phyloP scores from a whole-genome alignment of 1,140 invertebrate genomes.

The Tribolium madens region DNA sequence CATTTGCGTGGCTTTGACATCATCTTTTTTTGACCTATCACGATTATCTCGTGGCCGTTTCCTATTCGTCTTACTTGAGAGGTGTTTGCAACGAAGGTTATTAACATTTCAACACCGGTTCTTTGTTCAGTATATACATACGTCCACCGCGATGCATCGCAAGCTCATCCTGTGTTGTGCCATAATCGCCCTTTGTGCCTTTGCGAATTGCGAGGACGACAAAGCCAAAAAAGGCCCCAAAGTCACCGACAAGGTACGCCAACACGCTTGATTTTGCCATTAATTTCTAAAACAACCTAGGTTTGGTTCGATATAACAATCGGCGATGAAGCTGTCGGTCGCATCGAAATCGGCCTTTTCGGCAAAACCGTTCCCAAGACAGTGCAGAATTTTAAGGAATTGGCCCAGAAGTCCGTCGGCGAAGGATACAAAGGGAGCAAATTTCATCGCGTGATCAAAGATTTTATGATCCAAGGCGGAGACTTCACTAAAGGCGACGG shows the following conservation, averaged over 20 bases:
- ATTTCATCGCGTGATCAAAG: conserved; percentile 93
- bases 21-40: conserved; percentile 21
- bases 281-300: conserved; percentile 68
- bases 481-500: conserved; percentile 95
- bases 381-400: conserved; percentile 89
- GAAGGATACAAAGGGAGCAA: conserved; percentile 90
- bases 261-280: neutral
- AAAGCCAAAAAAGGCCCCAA: conserved; percentile 74
- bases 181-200: conserved; percentile 1
- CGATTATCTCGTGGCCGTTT: conserved; percentile 17
- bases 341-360: conserved; percentile 92
- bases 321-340: conserved; percentile 81
- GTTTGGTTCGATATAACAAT: conserved; percentile 95
- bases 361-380: conserved; percentile 98
- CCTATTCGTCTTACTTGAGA: conserved; percentile 12
- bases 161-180: neutral
- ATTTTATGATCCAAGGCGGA: conserved; percentile 97
- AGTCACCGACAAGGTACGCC: conserved; percentile 79
- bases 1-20: conserved; percentile 21
- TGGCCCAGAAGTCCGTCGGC: conserved; percentile 82
- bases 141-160: neutral
- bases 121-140: neutral
- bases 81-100: conserved; percentile 7
- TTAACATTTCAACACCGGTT: neutral
- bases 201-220: conserved; percentile 42